Percentiles rank a stretch among this genome's conserved stretches.
phyloP scores from a whole-genome alignment of 2,797 vertebrate species.

The Notolepis coatsorum region DNA sequence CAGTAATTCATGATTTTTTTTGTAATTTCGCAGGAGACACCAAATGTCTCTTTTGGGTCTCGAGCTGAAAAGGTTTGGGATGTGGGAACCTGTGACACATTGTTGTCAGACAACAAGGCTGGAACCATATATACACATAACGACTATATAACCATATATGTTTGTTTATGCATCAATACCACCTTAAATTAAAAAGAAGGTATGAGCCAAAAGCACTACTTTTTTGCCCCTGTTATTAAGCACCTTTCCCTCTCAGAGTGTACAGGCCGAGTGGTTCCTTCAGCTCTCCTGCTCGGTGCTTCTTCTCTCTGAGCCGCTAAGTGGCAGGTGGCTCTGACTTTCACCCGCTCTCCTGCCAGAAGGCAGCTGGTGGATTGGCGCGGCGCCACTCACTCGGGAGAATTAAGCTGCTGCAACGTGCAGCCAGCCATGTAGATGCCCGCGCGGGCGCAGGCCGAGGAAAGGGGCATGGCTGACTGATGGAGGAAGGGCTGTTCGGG shows the following conservation, averaged over 20 bases:
- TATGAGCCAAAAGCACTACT: neutral
- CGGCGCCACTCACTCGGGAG: slow-evolving; percentile 26
- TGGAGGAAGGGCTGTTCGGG: neutral
- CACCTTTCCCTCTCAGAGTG: too few relatives aligned
- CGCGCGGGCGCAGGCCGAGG: slow-evolving; percentile 14
- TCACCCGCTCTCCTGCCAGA: slow-evolving; percentile 39
- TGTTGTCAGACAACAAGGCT: too few relatives aligned
- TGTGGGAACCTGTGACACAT: too few relatives aligned
- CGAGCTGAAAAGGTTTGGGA: too few relatives aligned
- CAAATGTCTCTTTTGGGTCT: too few relatives aligned
- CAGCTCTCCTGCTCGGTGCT: neutral
- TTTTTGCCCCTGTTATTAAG: too few relatives aligned
- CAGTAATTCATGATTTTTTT: too few relatives aligned
- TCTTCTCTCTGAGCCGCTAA: neutral
- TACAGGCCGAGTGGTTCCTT: neutral
- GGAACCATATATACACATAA: too few relatives aligned
- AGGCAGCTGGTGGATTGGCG: slow-evolving; percentile 55
- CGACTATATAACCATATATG: too few relatives aligned
- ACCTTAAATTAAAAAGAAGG: too few relatives aligned
- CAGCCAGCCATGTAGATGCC: slow-evolving; percentile 38
- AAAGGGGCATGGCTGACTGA: neutral
- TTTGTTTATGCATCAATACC: too few relatives aligned
- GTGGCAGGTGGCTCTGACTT: slow-evolving; percentile 44
- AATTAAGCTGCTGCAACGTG: slow-evolving; percentile 45
- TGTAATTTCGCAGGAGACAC: too few relatives aligned